Evolutionary conservation across 2,797 vertebrate species (phyloP), one percentile per base, ranked within the genome.

Genomic region (Sandelia bainsii): DNA sequence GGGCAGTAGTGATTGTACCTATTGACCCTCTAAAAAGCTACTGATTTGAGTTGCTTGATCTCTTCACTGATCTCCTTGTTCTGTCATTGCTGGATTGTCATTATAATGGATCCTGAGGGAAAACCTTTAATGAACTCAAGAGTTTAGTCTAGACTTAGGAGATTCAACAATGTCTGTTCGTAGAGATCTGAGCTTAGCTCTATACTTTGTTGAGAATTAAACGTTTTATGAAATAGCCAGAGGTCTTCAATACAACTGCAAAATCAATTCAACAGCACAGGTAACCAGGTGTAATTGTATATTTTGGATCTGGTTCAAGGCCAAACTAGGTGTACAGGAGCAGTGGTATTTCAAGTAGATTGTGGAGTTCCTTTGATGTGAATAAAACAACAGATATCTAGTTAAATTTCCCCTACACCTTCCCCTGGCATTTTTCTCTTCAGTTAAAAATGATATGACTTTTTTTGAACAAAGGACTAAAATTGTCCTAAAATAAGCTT

Each of bases 61-160:
- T 76, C 51, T 44, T 74, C 42, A 72, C 79, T 80, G 73, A 80
- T 82, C 63, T 69, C 40, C 46, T 53, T 65, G 53, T 78, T 75
- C 68, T 50, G 17, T 74, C 82, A 74, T 74, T 66, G 12, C 62
- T 53, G 45, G 50, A 63, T 72, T 4, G 23, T 27, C 59, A 71
- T 80, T 76, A 76, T n/a, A 59, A 56, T 46, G 11, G 19, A 37
- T 58, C 77, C 49, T 69, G 58, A 59, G 74, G 77, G 62, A 79
- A 67, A 64, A 56, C n/a, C 39, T 29, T 5, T 48, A 76, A 82
- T 70, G 72, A 86, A 58, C 67, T 72, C 75, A 78, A 80, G 70
- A 82, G 81, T 84, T 74, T 37, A 65, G 65, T 74, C 44, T 50
- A 60, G 56, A 81, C 63, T 62, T 63, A 53, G 40, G 59, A 62